Percentiles rank a stretch among this genome's conserved stretches.
phyloP scores from a whole-genome alignment of 1,140 invertebrate genomes.

The Amphibalanus amphitrite region DNA sequence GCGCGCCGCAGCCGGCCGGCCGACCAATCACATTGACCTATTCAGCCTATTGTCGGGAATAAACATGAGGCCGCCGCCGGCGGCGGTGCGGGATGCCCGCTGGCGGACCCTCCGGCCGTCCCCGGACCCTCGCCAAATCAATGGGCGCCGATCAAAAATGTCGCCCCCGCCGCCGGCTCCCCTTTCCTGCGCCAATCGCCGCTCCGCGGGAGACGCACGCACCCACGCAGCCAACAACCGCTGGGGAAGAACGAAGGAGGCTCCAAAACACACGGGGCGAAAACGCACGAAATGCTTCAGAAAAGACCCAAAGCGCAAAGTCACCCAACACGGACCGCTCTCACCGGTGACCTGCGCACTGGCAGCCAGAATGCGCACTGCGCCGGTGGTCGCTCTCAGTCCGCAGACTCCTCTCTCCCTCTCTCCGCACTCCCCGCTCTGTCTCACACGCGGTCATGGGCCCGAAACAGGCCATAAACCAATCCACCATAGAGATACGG shows the following conservation, averaged over 20 bases:
- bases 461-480: not conserved
- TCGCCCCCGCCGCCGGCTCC: not conserved
- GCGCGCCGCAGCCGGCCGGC: not conserved
- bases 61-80: not conserved
- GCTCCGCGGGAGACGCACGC: not conserved
- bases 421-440: not conserved
- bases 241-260: too few relatives aligned
- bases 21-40: not conserved
- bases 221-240: not conserved
- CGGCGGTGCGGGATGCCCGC: not conserved
- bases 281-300: too few relatives aligned
- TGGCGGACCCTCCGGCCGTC: too few relatives aligned
- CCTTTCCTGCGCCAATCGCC: not conserved
- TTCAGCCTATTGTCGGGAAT: constrained; percentile 1
- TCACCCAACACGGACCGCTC: not conserved
- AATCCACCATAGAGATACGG: not conserved
- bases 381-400: too few relatives aligned
- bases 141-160: not conserved
- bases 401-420: too few relatives aligned
- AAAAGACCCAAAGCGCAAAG: too few relatives aligned
- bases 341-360: not conserved
- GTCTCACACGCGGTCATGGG: not conserved
- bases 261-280: too few relatives aligned
- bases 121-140: not conserved
- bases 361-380: not conserved